A percentile compares a stretch with the other conserved stretches of the same genome.
These are phyloP conservation scores for Copidosoma aretas DNA, from an alignment of 2,888 invertebrate genomes.

Conservation along the genomic window DNA sequence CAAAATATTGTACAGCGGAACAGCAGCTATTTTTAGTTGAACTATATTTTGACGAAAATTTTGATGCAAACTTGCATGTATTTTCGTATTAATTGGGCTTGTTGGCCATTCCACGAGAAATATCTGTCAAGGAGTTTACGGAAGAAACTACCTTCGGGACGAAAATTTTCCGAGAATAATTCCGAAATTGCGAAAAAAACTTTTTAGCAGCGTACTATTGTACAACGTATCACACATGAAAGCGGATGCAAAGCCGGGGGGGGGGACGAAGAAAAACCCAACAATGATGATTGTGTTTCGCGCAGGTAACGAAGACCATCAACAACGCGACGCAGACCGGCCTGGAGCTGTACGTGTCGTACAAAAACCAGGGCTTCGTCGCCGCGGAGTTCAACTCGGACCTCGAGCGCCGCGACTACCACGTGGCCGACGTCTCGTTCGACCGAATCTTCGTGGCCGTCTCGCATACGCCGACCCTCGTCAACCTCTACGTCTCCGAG, in stretches of 20 bases:
- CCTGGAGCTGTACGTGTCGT: conserved; percentile 77
- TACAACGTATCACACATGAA: too few relatives aligned
- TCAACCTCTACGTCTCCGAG: conserved; percentile 85
- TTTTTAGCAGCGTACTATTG: not conserved
- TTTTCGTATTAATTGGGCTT: too few relatives aligned
- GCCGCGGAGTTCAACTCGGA: conserved; percentile 77
- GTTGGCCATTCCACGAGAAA: too few relatives aligned
- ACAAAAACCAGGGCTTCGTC: conserved; percentile 74
- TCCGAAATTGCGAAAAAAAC: not conserved
- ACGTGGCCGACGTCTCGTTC: conserved; percentile 84
- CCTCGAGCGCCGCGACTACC: conserved; percentile 72
- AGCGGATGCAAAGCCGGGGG: too few relatives aligned
- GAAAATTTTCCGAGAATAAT: not conserved
- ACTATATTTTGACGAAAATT: too few relatives aligned
- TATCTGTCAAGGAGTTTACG: too few relatives aligned
- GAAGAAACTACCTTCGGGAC: too few relatives aligned
- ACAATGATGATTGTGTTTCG: too few relatives aligned
- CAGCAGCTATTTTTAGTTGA: too few relatives aligned
- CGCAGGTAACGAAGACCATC: conserved; percentile 36
- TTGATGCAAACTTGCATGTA: too few relatives aligned
- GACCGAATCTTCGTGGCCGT: conserved; percentile 83
- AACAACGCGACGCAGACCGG: conserved; percentile 53
- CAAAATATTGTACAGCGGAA: too few relatives aligned
- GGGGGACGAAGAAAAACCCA: too few relatives aligned
- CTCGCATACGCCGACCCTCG: conserved; percentile 75